Conservation (phyloP, 1,140 invertebrate genomes). For the Linepithema humile region DNA sequence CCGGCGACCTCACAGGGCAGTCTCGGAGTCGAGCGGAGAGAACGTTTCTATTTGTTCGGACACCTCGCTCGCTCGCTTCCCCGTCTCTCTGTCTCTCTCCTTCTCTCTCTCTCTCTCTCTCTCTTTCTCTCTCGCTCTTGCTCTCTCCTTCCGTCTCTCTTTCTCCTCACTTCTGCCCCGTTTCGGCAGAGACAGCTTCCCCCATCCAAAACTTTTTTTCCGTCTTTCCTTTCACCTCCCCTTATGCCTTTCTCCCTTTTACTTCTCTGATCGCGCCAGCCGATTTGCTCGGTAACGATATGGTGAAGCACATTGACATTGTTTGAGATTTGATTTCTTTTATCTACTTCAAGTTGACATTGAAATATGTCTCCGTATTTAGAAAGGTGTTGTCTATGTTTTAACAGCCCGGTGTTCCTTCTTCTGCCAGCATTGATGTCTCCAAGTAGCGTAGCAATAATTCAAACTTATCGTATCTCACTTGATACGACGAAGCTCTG, state of each 20-base stretch:
- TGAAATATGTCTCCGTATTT: constrained; percentile 68
- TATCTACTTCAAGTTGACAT: constrained; percentile 69
- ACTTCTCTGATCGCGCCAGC: constrained; percentile 33
- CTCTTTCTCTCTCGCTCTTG: constrained; percentile 23
- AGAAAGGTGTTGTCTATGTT: not conserved
- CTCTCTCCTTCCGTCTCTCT: constrained; percentile 38
- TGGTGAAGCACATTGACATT: not conserved
- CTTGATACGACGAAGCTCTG: not conserved
- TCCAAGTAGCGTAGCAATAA: not conserved
- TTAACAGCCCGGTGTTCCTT: not conserved
- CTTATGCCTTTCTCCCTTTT: not conserved
- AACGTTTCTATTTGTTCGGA: constrained; percentile 83
- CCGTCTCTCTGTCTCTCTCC: constrained; percentile 15
- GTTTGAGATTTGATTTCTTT: not conserved
- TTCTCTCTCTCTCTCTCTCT: not conserved
- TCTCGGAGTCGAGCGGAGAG: constrained; percentile 69
- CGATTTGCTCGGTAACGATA: not conserved
- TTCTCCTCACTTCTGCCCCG: constrained; percentile 13
- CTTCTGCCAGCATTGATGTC: constrained; percentile 39
- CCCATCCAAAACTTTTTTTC: constrained; percentile 15
- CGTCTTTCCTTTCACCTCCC: not conserved
- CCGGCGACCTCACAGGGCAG: constrained; percentile 78
- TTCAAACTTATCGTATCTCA: not conserved
- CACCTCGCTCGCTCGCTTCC: constrained; percentile 59
- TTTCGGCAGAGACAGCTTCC: constrained; percentile 60